Percentiles rank a stretch among this genome's conserved stretches.
Conservation (phyloP, 2,888 invertebrate genomes). For the Coenonympha glycerion region DNA sequence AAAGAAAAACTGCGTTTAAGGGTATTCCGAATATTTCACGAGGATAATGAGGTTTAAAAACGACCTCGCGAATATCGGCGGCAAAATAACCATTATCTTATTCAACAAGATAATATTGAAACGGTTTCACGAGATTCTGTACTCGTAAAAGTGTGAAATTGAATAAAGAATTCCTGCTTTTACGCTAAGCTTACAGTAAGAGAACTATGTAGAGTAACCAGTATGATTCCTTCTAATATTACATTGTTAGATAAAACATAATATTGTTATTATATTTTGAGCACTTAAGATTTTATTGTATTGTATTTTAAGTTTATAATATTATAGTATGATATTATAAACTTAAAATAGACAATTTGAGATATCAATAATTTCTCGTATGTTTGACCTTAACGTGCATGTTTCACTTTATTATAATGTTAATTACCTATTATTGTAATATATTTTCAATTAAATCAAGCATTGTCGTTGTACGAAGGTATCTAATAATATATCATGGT, state of each 20-base stretch:
- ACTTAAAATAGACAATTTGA: no score
- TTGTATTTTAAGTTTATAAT: no score
- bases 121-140: background rate
- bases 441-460: background rate
- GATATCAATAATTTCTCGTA: no score
- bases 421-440: no score
- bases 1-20: slow-evolving; percentile 59
- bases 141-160: background rate
- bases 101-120: slow-evolving; percentile 1
- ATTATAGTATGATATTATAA: no score
- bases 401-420: no score
- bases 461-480: background rate
- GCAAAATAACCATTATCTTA: slow-evolving; percentile 20
- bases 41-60: slow-evolving; percentile 37
- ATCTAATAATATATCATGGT: slow-evolving; percentile 1
- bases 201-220: no score
- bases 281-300: no score
- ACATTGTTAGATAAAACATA: no score
- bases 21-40: slow-evolving; percentile 60
- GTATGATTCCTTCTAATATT: no score
- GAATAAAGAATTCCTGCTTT: background rate
- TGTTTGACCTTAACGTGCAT: no score
- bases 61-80: slow-evolving; percentile 31
- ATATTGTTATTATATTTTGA: no score
- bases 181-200: background rate